Evolutionary conservation across 2,113 vertebrate genomes (phyloP).

Genomic region (Picathartes gymnocephalus): DNA sequence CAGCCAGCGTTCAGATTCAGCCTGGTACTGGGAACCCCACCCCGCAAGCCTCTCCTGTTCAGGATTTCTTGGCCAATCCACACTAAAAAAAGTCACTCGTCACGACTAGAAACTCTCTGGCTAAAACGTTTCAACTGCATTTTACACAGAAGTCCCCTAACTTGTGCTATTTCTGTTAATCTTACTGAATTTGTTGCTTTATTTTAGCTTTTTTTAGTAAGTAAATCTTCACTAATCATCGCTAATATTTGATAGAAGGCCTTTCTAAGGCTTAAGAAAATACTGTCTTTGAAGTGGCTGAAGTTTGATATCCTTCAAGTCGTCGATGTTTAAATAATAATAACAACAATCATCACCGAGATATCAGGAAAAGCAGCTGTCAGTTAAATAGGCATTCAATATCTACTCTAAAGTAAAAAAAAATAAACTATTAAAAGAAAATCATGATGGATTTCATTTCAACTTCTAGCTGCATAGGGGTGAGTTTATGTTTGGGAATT

Average conservation of each 20-base stretch:
- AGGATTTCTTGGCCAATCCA: neutral
- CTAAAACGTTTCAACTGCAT: neutral
- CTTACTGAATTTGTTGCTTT: neutral
- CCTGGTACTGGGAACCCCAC: neutral
- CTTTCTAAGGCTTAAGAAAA: neutral
- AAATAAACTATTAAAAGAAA: neutral
- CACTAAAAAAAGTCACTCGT: neutral
- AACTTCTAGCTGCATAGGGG: neutral
- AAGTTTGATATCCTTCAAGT: neutral
- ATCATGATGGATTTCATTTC: neutral
- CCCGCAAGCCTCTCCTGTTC: accelerated
- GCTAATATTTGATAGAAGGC: neutral
- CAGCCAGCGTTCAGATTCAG: neutral
- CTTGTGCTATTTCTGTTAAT: neutral
- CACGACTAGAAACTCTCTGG: neutral
- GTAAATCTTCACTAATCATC: neutral
- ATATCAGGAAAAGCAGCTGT: neutral
- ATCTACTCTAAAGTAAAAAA: neutral
- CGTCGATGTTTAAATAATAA: neutral
- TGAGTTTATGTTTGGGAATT: neutral
- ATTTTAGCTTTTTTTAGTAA: neutral
- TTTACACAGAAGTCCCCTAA: neutral
- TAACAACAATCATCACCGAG: too few relatives aligned
- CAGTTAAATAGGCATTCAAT: neutral
- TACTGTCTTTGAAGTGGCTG: neutral